Percentiles rank a stretch among this genome's conserved stretches.
These are phyloP conservation scores for Alosa sapidissima DNA, from an alignment of 2,797 vertebrate genomes.

Conservation along the genomic window DNA sequence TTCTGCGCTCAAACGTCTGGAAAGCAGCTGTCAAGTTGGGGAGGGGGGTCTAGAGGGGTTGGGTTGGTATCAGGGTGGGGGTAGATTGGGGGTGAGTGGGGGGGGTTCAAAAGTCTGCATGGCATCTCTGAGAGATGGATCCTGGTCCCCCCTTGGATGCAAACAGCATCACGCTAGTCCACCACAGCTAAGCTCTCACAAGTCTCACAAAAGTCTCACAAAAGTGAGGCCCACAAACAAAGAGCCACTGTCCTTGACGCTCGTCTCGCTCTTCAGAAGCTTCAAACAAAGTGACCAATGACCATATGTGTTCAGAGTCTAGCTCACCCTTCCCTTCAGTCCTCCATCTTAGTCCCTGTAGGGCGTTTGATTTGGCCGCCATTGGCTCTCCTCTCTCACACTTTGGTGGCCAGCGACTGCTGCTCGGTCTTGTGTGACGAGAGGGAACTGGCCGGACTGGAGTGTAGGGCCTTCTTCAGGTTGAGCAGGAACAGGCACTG, in stretches of 20 bases:
- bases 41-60: background rate
- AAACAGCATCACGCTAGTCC: background rate
- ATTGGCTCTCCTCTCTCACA: slow-evolving; percentile 42
- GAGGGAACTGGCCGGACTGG: slow-evolving; percentile 83
- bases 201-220: background rate
- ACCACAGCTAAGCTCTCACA: background rate
- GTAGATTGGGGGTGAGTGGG: background rate
- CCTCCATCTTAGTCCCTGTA: background rate
- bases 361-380: background rate
- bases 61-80: background rate
- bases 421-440: slow-evolving; percentile 85
- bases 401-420: slow-evolving; percentile 83
- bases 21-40: slow-evolving; percentile 44
- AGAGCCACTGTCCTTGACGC: background rate
- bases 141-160: background rate
- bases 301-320: background rate
- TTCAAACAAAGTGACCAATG: background rate
- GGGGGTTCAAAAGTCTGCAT: background rate
- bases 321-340: background rate
- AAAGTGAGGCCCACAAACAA: background rate
- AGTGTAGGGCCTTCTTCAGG: slow-evolving; percentile 80
- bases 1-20: slow-evolving; percentile 44
- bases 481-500: slow-evolving; percentile 84
- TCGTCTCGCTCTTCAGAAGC: background rate
- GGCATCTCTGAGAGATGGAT: background rate